Base-by-base conservation (phyloP, 2,113 vertebrate species). In the Psettodes erumei region DNA sequence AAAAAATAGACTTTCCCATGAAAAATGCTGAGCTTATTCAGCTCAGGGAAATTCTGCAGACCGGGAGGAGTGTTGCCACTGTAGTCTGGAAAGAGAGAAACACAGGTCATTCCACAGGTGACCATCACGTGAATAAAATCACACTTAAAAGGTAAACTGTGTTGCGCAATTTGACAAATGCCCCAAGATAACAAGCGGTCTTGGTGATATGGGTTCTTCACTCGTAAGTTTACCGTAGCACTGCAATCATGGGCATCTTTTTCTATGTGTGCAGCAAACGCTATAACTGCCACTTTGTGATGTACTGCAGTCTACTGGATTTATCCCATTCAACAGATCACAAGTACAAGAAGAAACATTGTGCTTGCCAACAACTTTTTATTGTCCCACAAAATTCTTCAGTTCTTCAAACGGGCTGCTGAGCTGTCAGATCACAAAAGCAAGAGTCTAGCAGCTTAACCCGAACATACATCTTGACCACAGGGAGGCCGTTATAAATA, bases 1-100 rank as follows among this genome's bases (percentile, higher is more conserved):
- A 21, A 60, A 84, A 86, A 79, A 80, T 76, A 59, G 62, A 78
- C 67, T 91, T 94, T 94, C 91, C 88, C 87, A 93, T n/a, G 87
- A 79, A 50, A 85, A 79, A 86, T 54, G 71, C 50, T 30, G 60
- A 82, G 76, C 61, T 86, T 88, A 80, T 78, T 87, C 77, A 89
- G 88, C 81, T 87, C 61, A 54, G 61, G 79, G 58, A 86, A 75
- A 82, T 67, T 79, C 30, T 89, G 74, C 61, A 73, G 75, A 83
- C 65, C 16, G 37, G 72, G 68, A 76, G 48, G 55, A 65, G 65
- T 27, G 55, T 60, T 75, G 65, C 76, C 71, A 66, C 50, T 71
- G 51, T 32, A 21, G 71, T 80, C 33, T 81, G 74, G 45, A 66
- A 53, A 68, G 28, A 54, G 33, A 65, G 48, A 30, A 47, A 40